These are phyloP conservation scores for Anser brachyrhynchus DNA, from an alignment of 2,113 vertebrate genomes.

Conservation along the genomic window DNA sequence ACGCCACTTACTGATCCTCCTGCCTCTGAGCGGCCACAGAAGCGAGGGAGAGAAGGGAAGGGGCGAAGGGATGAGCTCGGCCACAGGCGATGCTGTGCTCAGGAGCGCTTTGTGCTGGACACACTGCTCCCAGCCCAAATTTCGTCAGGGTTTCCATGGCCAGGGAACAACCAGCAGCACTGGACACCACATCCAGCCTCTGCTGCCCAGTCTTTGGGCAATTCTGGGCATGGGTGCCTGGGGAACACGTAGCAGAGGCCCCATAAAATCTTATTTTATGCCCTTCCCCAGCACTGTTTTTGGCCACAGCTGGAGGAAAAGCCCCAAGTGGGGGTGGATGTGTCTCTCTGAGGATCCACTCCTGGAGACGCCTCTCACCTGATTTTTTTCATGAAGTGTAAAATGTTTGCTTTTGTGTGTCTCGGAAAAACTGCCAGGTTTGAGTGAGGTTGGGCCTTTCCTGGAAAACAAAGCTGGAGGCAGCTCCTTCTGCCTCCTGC, in stretches of 20 bases:
- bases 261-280: background rate
- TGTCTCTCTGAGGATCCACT: background rate
- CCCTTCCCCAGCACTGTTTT: background rate
- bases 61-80: background rate
- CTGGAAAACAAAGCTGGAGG: background rate
- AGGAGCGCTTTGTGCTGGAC: background rate
- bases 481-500: background rate
- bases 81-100: background rate
- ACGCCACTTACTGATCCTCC: background rate
- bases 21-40: accelerated
- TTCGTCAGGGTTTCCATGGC: background rate
- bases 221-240: too few species aligned
- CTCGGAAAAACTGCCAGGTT: background rate
- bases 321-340: too few species aligned
- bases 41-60: too few species aligned
- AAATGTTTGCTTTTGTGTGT: background rate
- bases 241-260: background rate
- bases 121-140: background rate
- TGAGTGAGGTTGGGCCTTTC: background rate
- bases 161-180: too few species aligned
- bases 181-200: too few species aligned
- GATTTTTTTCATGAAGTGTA: too few species aligned
- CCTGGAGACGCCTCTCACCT: background rate
- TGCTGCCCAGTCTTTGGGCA: too few species aligned
- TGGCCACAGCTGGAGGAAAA: background rate